Evolutionary conservation across 2,797 vertebrate genomes (phyloP), one percentile per base, ranked within the genome.

Genomic region (Labeo calbasu): DNA sequence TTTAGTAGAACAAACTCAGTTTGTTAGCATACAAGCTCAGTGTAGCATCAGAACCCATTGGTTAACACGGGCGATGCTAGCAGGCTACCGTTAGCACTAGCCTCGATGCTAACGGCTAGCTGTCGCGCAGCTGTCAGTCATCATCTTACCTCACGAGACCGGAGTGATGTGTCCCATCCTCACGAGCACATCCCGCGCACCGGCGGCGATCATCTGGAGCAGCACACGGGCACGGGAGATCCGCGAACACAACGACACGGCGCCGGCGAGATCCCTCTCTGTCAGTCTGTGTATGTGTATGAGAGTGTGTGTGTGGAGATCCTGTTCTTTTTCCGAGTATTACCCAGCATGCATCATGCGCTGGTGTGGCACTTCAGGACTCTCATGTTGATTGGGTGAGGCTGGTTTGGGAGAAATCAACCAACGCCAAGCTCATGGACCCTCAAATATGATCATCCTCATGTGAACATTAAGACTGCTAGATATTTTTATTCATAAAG

Each of bases 301-400:
- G 59, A 14, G 23, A 25, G 59, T 6, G 59, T 28, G 59, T 43
- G 40, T 7, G 61, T 55, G 50, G 40, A 40, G 66, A n/a, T 77
- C 48, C 71, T 68, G 72, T 32, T 77, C 81, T 75, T 40, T 79
- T 88, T 3, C 86, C 86, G 82, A 48, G 66, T 23, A 66, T 88
- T 91, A 82, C 93, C 94, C 94, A 93, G 92, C 88, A 93, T 95
- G 94, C 94, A 93, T 85, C 87, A 28, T 6, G 59, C 28, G 72
- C 55, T 77, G 79, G 83, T 83, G 79, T 82, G 83, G 79, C 85
- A 50, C 61, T 73, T 21, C 72, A 75, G 69, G 46, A 68, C 55
- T 81, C 25, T 50, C 48, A 12, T 28, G 66, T 10, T 70, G 66
- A 84, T 50, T 70, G 73, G 55, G 5, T 28, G 76, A 77, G 23